A percentile compares a stretch with the other conserved stretches of the same genome.
These are phyloP conservation scores for Neomonachus schauinslandi DNA, from an alignment of 2,113 vertebrate genomes.

Conservation along the genomic window DNA sequence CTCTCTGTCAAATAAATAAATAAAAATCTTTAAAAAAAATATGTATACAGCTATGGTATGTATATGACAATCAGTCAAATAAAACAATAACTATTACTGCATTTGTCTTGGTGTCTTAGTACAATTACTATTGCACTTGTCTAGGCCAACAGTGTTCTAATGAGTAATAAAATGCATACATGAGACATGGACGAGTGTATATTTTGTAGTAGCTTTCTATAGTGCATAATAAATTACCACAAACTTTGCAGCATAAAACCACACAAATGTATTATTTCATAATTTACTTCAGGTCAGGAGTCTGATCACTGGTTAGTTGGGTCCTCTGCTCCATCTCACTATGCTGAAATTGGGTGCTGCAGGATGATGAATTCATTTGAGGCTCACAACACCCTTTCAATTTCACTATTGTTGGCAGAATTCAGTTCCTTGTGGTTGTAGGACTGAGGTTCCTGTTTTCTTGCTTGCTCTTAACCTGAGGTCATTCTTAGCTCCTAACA, in stretches of 20 bases:
- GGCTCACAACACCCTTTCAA: not conserved
- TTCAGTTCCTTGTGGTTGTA: not conserved
- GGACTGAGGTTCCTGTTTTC: not conserved
- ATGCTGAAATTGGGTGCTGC: not conserved
- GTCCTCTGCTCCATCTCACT: not conserved
- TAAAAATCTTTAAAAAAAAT: too few species aligned
- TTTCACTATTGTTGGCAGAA: not conserved
- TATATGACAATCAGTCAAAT: not conserved
- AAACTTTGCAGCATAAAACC: not conserved
- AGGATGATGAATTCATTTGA: not conserved
- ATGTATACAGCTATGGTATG: not conserved
- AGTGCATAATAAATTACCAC: not conserved
- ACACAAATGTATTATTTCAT: not conserved
- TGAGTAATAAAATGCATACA: not conserved
- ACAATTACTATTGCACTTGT: not conserved
- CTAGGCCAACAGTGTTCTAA: not conserved
- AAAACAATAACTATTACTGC: not conserved
- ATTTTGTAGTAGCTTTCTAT: not conserved
- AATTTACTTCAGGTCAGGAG: not conserved
- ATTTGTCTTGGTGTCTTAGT: not conserved
- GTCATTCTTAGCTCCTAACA: not conserved
- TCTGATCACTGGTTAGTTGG: not conserved
- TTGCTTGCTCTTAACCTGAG: not conserved
- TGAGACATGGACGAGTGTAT: not conserved
- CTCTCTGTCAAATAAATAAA: too few species aligned